These are phyloP conservation scores for Decapterus maruadsi DNA, from an alignment of 2,797 vertebrate genomes.

Conservation along the genomic window DNA sequence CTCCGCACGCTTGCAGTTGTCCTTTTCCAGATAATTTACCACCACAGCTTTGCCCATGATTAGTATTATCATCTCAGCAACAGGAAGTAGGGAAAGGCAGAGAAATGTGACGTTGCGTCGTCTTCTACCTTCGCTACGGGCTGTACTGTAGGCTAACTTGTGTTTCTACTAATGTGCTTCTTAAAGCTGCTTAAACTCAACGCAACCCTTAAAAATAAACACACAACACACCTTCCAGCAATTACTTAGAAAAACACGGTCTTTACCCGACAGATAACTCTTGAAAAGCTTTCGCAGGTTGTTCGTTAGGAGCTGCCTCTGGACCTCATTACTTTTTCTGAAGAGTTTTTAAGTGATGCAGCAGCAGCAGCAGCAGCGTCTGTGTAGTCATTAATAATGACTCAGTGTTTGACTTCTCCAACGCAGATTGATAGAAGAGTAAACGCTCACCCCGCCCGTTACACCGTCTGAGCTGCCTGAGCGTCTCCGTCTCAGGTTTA, in stretches of 20 bases:
- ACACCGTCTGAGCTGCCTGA: neutral
- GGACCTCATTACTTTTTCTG: conserved; percentile 28
- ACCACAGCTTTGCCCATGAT: too few species aligned
- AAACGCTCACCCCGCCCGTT: neutral
- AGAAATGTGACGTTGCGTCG: too few species aligned
- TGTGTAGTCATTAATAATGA: conserved; percentile 38
- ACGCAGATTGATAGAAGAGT: conserved; percentile 10
- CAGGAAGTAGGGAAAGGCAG: neutral
- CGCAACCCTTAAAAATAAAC: neutral
- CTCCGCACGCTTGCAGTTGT: neutral
- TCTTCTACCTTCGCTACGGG: neutral
- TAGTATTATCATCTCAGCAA: neutral
- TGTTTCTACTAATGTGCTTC: neutral
- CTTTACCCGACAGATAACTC: neutral
- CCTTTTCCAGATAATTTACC: too few species aligned
- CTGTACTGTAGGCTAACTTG: neutral
- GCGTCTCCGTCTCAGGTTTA: neutral
- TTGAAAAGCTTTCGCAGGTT: conserved; percentile 4
- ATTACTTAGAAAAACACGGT: conserved; percentile 9
- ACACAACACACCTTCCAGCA: neutral
- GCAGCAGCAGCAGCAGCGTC: neutral
- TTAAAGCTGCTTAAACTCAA: neutral
- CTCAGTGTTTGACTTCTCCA: conserved; percentile 25
- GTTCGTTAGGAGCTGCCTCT: neutral
- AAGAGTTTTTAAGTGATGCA: conserved; percentile 11